A percentile compares a stretch with the other conserved stretches of the same genome.
Evolutionary conservation across 2,797 vertebrate genomes (phyloP).

Genomic region (Aulostomus chinensis): DNA sequence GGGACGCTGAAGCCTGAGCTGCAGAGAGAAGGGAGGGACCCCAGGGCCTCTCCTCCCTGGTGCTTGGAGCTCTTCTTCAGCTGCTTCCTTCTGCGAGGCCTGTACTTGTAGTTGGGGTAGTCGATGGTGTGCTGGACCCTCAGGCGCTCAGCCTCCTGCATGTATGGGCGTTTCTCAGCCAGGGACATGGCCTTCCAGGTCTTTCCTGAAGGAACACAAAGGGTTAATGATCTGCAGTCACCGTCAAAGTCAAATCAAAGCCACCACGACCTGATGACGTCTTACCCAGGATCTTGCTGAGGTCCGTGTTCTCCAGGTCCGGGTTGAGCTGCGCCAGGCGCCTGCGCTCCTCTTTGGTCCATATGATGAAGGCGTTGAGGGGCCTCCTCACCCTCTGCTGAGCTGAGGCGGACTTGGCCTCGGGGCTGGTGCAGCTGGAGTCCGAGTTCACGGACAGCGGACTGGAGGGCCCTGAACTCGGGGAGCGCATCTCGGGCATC

Average conservation of each 20-base stretch:
- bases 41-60: constrained; percentile 35
- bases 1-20: constrained; percentile 67
- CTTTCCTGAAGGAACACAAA: constrained; percentile 76
- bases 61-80: constrained; percentile 83
- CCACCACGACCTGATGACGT: neutral
- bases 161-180: constrained; percentile 93
- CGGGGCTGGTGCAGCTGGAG: constrained; percentile 78
- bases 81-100: constrained; percentile 91
- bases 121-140: constrained; percentile 96
- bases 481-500: constrained; percentile 42
- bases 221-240: neutral
- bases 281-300: constrained; percentile 86
- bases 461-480: constrained; percentile 66
- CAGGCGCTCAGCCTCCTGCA: constrained; percentile 95
- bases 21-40: constrained; percentile 56
- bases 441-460: constrained; percentile 78
- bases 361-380: constrained; percentile 86
- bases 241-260: neutral
- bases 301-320: constrained; percentile 84
- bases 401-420: constrained; percentile 55
- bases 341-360: constrained; percentile 86
- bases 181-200: constrained; percentile 93
- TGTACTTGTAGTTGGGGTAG: constrained; percentile 96
- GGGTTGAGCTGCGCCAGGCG: constrained; percentile 84
- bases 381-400: constrained; percentile 81